These are phyloP conservation scores for Isurus oxyrinchus DNA, from an alignment of 2,113 vertebrate genomes.

Conservation along the genomic window DNA sequence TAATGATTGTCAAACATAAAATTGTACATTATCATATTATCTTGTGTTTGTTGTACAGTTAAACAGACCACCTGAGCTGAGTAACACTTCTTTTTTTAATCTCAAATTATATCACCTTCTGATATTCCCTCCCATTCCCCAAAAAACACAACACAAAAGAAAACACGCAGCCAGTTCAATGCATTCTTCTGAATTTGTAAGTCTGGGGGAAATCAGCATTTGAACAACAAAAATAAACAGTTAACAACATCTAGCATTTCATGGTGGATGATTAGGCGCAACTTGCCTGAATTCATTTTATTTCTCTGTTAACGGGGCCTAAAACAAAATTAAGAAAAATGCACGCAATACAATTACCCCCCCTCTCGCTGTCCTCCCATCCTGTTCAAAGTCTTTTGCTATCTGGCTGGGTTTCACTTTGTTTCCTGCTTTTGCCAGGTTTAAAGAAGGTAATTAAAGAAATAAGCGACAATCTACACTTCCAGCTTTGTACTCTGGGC, in stretches of 20 bases:
- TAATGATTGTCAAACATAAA: constrained; percentile 33
- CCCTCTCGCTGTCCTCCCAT: neutral
- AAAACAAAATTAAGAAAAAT: constrained; percentile 15
- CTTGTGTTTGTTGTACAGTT: neutral
- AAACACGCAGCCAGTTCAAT: neutral
- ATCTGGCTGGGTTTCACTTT: neutral
- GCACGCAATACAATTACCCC: neutral
- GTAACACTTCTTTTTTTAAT: neutral
- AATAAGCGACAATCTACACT: neutral
- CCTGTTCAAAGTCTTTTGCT: neutral
- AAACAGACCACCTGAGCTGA: constrained; percentile 29
- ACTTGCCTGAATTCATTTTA: neutral
- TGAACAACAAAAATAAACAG: neutral
- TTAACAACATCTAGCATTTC: constrained; percentile 16
- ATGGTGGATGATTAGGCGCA: neutral
- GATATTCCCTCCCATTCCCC: neutral
- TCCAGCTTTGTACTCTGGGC: neutral
- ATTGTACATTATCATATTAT: neutral
- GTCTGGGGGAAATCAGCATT: constrained; percentile 11
- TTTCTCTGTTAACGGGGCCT: neutral
- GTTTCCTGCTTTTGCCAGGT: neutral
- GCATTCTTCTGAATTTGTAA: constrained; percentile 3
- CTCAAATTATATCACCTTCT: neutral
- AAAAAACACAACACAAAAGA: neutral
- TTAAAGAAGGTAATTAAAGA: neutral